Percentiles rank a stretch among this genome's conserved stretches.
Evolutionary conservation across 1,140 invertebrate genomes (phyloP).

Genomic region (Polyergus mexicanus): DNA sequence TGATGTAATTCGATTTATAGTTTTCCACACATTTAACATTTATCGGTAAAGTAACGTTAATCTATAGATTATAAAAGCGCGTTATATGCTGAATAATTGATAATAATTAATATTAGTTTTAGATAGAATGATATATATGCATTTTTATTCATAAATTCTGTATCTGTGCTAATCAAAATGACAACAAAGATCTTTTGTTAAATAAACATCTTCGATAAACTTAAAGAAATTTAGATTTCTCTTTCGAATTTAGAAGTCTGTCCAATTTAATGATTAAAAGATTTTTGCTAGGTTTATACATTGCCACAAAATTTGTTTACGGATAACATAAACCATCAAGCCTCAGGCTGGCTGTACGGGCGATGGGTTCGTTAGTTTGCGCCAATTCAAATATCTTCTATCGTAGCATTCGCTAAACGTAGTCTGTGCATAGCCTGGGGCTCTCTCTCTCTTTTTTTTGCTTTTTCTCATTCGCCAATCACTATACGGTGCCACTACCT

Average conservation of each 20-base stretch:
- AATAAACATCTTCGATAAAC: not conserved
- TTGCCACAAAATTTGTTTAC: conserved; percentile 46
- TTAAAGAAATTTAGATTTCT: not conserved
- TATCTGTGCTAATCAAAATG: not conserved
- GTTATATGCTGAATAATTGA: conserved; percentile 13
- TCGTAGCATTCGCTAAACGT: conserved; percentile 45
- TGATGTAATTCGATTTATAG: conserved; percentile 35
- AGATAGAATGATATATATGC: no score
- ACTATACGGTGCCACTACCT: no score
- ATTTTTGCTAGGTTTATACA: conserved; percentile 31
- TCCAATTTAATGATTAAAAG: conserved; percentile 21
- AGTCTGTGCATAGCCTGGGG: conserved; percentile 59
- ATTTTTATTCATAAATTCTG: not conserved
- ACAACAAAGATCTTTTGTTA: not conserved
- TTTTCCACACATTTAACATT: conserved; percentile 34
- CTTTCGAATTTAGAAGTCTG: not conserved
- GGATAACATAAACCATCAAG: conserved; percentile 45
- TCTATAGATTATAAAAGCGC: conserved; percentile 12
- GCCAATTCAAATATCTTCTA: conserved; percentile 67
- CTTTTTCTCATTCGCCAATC: conserved; percentile 12
- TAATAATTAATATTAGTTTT: not conserved
- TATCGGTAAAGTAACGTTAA: not conserved
- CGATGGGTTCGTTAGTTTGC: conserved; percentile 49
- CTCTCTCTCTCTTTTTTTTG: conserved; percentile 9
- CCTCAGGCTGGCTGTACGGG: conserved; percentile 48